Base-by-base conservation (phyloP, 2,888 invertebrate genomes). In the Slavum lentiscoides region DNA sequence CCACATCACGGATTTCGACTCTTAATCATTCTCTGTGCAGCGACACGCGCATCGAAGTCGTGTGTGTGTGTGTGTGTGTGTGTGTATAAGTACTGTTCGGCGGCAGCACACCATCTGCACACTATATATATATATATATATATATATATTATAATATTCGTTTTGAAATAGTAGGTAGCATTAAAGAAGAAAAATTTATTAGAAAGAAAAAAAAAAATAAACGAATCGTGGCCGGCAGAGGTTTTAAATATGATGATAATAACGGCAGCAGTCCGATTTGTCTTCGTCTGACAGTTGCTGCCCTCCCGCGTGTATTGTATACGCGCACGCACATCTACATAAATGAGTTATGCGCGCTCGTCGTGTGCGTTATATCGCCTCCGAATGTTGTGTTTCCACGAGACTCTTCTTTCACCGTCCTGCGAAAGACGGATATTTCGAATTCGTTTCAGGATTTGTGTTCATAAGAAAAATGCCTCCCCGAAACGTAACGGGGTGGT, bases 211-310 rank as follows among this genome's bases (percentile, higher is more conserved):
- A 66, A 74, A 43, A 61, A 61, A 13, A 70, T 58, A 75, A 66
- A 74, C 43, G 64, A 66, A 66, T 70, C 64, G 72, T 80, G 64
- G 64, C 55, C 55, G 59, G 30, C 39, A 61, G 70, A 72, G 64
- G 72, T 72, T 72, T 72, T 72, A 58, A 68, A 43, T 68, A 64
- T 73, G 43, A 77, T 69, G 77, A 77, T 77, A 70, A 77, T 80
- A 39, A 62, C 59, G 49, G 37, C 69, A 15, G 77, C 23, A 58
- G 80, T 72, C 64, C 80, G 80, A 80, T 80, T 80, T 80, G 80
- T 80, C 80, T 80, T 64, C 23, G 69, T 70, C 62, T 72, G 80
- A 80, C 80, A 72, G 70, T 72, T 43, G 64, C 64, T 58, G 64
- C 64, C 55, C 39, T 80, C 62, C 62, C 58, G 80, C 23, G 70